A percentile compares a stretch with the other conserved stretches of the same genome.
Conservation (phyloP, 2,113 vertebrate genomes). For the Menidia beryllina region DNA sequence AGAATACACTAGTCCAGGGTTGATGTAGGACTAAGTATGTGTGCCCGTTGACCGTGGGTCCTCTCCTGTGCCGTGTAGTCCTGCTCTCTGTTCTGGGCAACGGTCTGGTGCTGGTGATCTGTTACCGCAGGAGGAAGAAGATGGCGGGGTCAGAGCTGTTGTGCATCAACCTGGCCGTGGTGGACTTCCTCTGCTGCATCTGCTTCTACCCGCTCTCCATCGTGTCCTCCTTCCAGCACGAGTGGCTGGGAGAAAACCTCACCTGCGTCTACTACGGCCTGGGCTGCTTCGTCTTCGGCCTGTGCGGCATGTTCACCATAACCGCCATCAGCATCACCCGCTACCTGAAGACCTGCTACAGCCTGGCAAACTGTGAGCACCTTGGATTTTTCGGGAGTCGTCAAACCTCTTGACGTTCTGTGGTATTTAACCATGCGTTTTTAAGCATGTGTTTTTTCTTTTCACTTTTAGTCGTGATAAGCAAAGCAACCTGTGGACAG, state of each 20-base stretch:
- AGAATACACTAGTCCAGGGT: too few relatives aligned
- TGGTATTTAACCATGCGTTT: too few relatives aligned
- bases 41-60: neutral
- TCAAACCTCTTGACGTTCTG: neutral
- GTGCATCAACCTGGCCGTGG: constrained; percentile 77
- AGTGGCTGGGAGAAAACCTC: constrained; percentile 63
- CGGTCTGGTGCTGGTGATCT: constrained; percentile 75
- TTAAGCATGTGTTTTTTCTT: too few relatives aligned
- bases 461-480: too few relatives aligned
- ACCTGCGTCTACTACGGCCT: constrained; percentile 76
- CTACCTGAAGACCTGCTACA: constrained; percentile 76
- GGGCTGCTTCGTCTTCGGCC: constrained; percentile 75
- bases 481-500: too few relatives aligned
- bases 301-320: constrained; percentile 79
- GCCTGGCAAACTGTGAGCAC: constrained; percentile 54
- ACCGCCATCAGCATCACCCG: constrained; percentile 73
- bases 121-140: constrained; percentile 71
- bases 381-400: neutral
- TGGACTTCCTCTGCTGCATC: constrained; percentile 76
- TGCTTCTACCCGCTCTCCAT: constrained; percentile 79
- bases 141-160: constrained; percentile 73
- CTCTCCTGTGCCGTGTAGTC: constrained; percentile 44
- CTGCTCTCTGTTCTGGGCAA: constrained; percentile 74
- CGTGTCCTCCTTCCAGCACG: constrained; percentile 73
- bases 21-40: too few relatives aligned